Evolutionary conservation across 2,888 invertebrate genomes (phyloP), one percentile per base, ranked within the genome.

Genomic region (Matsumyia berberina): DNA sequence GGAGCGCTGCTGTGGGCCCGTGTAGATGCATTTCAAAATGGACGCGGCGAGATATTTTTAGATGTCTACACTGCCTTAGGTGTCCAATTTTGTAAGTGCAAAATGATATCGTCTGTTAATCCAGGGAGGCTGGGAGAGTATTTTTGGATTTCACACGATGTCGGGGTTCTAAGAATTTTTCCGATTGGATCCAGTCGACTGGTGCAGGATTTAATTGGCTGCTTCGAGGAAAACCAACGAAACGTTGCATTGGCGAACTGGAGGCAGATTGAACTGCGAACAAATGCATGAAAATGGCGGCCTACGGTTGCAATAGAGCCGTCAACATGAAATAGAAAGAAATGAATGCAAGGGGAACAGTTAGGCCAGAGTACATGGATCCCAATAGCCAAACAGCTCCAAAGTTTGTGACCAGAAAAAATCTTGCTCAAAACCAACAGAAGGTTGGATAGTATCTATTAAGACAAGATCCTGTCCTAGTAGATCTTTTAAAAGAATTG

Each of bases 31-130:
- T 31, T 57, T 55, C 33, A 57, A 33, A 80, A 12, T 15, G 29
- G n/a, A 3, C 51, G 11, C 15, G 51, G 9, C 11, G 17, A 15
- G 19, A 29, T 83, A 79, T 69, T 73, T 83, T 79, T 79, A 73
- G 73, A 83, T 8, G 29, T 55, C 17, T 37, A 17, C 60, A 37
- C 35, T 24, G 74, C n/a, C n/a, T 51, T 24, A 53, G 62, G 58
- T 60, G 42, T 62, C 24, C 44, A 37, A 55, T 73, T 60, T 17
- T 46, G 55, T n/a, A 44, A 51, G 7, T 39, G 55, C 55, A 33
- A 70, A 46, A 35, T 24, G 35, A 37, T 46, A 44, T 57, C 69
- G 24, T 55, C 11, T 35, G n/a, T 4, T 17, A 33, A 31, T 69
- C 55, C 69, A 39, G 51, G 29, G 66, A 67, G 31, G 67, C 12